phyloP scores from a whole-genome alignment of 2,888 invertebrate genomes.

The Perdita meconis region DNA sequence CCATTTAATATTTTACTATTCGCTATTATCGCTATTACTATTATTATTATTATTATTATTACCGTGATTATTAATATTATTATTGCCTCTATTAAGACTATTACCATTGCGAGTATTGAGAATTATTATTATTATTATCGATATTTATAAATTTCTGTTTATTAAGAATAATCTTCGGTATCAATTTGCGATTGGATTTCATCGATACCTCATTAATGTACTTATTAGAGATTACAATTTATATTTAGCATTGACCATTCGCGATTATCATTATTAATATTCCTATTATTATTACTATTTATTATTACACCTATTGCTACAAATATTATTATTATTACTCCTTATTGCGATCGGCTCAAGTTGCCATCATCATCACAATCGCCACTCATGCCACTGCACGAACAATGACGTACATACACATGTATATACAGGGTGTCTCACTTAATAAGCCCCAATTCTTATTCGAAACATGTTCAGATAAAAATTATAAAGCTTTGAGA shows the following conservation, averaged over 20 bases:
- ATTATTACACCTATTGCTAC: slow-evolving; percentile 50
- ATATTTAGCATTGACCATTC: slow-evolving; percentile 49
- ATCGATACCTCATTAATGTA: slow-evolving; percentile 27
- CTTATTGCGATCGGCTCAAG: slow-evolving; percentile 27
- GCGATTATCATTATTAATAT: slow-evolving; percentile 32
- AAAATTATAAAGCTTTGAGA: no score
- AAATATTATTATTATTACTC: slow-evolving; percentile 65
- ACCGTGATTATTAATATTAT: slow-evolving; percentile 47
- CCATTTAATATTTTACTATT: slow-evolving; percentile 30
- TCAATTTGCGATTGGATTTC: background rate
- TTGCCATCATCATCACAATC: slow-evolving; percentile 14
- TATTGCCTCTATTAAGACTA: slow-evolving; percentile 67
- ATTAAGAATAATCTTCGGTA: slow-evolving; percentile 18
- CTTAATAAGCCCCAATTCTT: no score
- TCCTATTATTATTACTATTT: slow-evolving; percentile 10
- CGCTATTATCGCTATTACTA: slow-evolving; percentile 44
- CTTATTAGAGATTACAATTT: slow-evolving; percentile 62
- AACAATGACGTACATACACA: slow-evolving; percentile 32
- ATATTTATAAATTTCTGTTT: slow-evolving; percentile 59
- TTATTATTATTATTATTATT: slow-evolving; percentile 53
- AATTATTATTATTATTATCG: slow-evolving; percentile 68
- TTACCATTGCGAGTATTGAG: slow-evolving; percentile 69
- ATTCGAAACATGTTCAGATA: no score
- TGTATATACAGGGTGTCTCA: no score
- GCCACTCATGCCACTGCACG: slow-evolving; percentile 61